A percentile compares a stretch with the other conserved stretches of the same genome.
Conservation (phyloP, 1,140 invertebrate genomes). For the Galendromus occidentalis region DNA sequence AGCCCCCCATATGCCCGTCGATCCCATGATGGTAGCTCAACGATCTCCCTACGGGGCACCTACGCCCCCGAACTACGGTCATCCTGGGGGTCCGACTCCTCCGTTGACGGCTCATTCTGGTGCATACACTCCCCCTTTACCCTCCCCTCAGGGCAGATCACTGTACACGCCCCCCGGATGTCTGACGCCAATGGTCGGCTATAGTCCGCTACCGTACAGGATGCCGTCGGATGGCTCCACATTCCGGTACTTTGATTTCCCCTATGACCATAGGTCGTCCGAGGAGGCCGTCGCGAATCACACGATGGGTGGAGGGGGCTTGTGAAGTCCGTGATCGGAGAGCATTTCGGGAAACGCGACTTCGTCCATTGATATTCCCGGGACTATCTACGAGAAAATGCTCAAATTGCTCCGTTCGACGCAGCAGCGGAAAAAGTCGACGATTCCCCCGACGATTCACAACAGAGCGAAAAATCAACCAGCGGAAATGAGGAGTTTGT, state of each 20-base stretch:
- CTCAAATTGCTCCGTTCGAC: too few species aligned
- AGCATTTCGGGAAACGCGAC: too few species aligned
- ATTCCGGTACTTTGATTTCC: neutral
- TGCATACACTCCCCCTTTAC: neutral
- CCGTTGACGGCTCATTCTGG: conserved; percentile 1
- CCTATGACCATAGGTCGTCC: neutral
- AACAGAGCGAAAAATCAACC: too few species aligned
- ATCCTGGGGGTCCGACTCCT: neutral
- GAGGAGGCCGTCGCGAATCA: neutral
- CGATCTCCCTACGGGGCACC: neutral
- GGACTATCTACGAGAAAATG: too few species aligned
- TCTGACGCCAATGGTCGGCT: neutral
- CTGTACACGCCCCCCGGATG: neutral
- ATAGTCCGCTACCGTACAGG: neutral
- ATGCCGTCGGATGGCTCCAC: neutral
- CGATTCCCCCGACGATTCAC: too few species aligned
- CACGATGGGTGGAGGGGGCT: too few species aligned
- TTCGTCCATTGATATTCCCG: too few species aligned
- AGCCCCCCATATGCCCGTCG: neutral
- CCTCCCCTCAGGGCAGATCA: conserved; percentile 1
- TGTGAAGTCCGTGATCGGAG: too few species aligned
- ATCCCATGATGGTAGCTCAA: neutral
- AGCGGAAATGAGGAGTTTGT: too few species aligned
- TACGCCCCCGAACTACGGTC: neutral
- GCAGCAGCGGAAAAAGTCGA: too few species aligned